Base-by-base conservation (phyloP, 1,140 invertebrate genomes). In the Lepidostoma basale region DNA sequence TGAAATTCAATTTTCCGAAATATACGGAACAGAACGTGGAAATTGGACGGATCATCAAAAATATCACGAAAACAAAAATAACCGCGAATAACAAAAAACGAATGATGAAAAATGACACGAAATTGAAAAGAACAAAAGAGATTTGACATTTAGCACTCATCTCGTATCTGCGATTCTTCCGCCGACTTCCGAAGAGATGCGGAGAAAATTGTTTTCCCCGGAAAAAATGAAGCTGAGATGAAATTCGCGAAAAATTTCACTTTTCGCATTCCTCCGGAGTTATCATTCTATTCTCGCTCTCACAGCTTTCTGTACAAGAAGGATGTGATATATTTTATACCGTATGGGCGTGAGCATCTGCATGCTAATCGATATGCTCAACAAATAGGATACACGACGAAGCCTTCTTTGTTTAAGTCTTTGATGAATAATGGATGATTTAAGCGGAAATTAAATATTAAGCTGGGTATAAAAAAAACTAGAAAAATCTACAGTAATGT, bases 101-200 rank as follows among this genome's bases (percentile, higher is more conserved):
- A 54, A 54, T 54, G 49, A 54, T 54, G 49, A 54, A 54, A 54
- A 12, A 54, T 14, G 49, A 54, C 49, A 54, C 49, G 49, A 28
- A 54, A 54, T 54, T 54, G 49, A 54, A 54, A 54, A 54, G 49
- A 54, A 54, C 49, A 54, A 47, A 47, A 54, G 49, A 49, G 49
- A 54, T 54, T 54, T 54, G 49, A 54, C 49, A 54, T 54, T 54
- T 54, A 54, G 49, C 49, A 54, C 49, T 54, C 49, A 28, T 54
- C 49, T 54, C 23, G n/a, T 22, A 12, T 47, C 18, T 47, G 12
- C 12, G 33, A 6, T 36, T 54, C 26, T 54, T 47, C 20, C 20
- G 18, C 44, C 20, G 10, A 10, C 47, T 12, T 52, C n/a, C 5
- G 23, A 54, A 30, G 49, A 26, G 25, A n/a, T 3, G 23, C n/a